phyloP scores from a whole-genome alignment of 2,888 invertebrate genomes.

The Xestia xanthographa region DNA sequence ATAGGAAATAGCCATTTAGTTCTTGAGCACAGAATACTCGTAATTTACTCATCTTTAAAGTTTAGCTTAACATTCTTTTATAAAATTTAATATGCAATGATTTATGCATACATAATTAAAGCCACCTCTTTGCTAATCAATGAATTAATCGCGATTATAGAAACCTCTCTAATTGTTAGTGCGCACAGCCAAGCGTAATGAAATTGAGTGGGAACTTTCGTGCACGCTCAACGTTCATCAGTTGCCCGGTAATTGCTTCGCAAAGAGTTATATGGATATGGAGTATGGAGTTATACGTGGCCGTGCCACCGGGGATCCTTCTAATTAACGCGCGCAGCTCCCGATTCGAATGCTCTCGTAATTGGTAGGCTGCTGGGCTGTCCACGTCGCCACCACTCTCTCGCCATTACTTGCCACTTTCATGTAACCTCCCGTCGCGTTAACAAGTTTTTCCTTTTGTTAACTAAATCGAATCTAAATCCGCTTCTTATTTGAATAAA shows the following conservation, averaged over 20 bases:
- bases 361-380: conserved; percentile 79
- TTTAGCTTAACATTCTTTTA: conserved; percentile 7
- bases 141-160: conserved; percentile 77
- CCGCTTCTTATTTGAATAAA: conserved; percentile 24
- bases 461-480: conserved; percentile 43
- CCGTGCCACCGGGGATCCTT: conserved; percentile 78
- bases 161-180: conserved; percentile 81
- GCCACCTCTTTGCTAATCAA: conserved; percentile 71
- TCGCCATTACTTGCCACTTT: conserved; percentile 60
- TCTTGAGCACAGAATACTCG: neutral
- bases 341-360: conserved; percentile 72
- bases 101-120: conserved; percentile 47
- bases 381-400: conserved; percentile 66
- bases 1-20: neutral
- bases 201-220: conserved; percentile 84
- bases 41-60: neutral
- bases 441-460: conserved; percentile 47
- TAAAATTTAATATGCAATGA: conserved; percentile 42
- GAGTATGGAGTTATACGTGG: conserved; percentile 62
- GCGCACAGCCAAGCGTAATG: conserved; percentile 82
- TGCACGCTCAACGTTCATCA: conserved; percentile 84
- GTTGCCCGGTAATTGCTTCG: conserved; percentile 84
- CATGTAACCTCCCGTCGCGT: conserved; percentile 55
- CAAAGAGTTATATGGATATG: conserved; percentile 74
- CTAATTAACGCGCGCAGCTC: conserved; percentile 83